Evolutionary conservation across 2,888 invertebrate genomes (phyloP).

Genomic region (Pollenia labialis): DNA sequence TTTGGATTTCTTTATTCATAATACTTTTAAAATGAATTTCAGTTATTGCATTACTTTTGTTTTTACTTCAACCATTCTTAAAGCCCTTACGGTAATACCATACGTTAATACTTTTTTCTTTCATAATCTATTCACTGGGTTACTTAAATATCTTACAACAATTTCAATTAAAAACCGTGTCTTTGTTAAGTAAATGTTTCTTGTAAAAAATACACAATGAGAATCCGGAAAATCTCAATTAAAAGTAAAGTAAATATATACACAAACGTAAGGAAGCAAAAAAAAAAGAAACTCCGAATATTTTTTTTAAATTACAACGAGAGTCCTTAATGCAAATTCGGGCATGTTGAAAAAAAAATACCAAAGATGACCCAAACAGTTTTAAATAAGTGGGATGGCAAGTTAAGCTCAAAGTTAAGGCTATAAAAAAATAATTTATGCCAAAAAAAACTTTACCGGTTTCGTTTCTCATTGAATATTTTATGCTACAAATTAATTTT

Average conservation of each 20-base stretch:
- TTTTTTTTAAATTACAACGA: constrained; percentile 40
- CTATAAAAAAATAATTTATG: constrained; percentile 59
- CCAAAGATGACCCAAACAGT: not conserved
- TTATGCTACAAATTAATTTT: constrained; percentile 29
- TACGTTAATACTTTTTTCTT: no score
- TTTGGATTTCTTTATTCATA: no score
- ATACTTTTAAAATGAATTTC: no score
- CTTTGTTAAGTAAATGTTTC: constrained; percentile 56
- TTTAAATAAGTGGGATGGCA: not conserved
- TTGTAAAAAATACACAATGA: constrained; percentile 1
- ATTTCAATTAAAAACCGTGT: constrained; percentile 68
- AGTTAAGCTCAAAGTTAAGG: not conserved
- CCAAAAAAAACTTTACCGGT: constrained; percentile 8
- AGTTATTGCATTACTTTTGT: no score
- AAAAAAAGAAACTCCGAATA: not conserved
- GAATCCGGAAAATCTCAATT: constrained; percentile 56
- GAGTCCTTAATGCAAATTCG: constrained; percentile 49
- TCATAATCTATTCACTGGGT: not conserved
- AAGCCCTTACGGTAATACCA: no score
- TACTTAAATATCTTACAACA: not conserved
- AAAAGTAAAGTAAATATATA: constrained; percentile 43
- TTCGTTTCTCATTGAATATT: not conserved
- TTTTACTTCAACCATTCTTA: no score
- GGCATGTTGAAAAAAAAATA: not conserved
- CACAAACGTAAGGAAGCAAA: not conserved